Conservation (phyloP, 1,140 invertebrate species). For the Orussus abietinus region DNA sequence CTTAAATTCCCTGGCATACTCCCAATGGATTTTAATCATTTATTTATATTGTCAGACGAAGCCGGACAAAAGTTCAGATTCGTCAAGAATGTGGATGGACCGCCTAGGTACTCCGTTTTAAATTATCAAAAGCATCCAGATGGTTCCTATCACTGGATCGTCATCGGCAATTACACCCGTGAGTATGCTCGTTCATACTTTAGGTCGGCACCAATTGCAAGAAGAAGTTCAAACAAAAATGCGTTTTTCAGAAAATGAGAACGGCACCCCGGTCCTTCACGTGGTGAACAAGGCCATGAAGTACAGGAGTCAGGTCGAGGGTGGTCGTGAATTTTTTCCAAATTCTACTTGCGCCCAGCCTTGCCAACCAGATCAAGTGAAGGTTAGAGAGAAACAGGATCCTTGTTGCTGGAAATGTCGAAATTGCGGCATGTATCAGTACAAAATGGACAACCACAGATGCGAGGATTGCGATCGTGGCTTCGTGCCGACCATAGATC, state of each 20-base stretch:
- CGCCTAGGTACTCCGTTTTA: conserved; percentile 57
- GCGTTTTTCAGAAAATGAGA: conserved; percentile 35
- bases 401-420: conserved; percentile 62
- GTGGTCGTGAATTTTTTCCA: conserved; percentile 34
- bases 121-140: conserved; percentile 50
- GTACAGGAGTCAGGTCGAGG: conserved; percentile 28
- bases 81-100: conserved; percentile 48
- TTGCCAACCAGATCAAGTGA: conserved; percentile 48
- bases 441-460: conserved; percentile 58
- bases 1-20: no score
- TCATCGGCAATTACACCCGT: conserved; percentile 57
- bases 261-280: conserved; percentile 38
- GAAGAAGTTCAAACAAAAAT: background rate
- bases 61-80: conserved; percentile 51
- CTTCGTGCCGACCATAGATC: conserved; percentile 39
- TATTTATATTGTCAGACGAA: conserved; percentile 44
- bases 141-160: conserved; percentile 46
- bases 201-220: background rate
- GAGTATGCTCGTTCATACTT: conserved; percentile 28
- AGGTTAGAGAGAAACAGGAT: conserved; percentile 52
- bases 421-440: conserved; percentile 61
- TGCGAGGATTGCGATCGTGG: conserved; percentile 60
- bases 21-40: no score
- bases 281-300: conserved; percentile 38
- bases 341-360: conserved; percentile 50